A percentile compares a stretch with the other conserved stretches of the same genome.
phyloP scores from a whole-genome alignment of 2,888 invertebrate genomes.

The Vanessa cardui region DNA sequence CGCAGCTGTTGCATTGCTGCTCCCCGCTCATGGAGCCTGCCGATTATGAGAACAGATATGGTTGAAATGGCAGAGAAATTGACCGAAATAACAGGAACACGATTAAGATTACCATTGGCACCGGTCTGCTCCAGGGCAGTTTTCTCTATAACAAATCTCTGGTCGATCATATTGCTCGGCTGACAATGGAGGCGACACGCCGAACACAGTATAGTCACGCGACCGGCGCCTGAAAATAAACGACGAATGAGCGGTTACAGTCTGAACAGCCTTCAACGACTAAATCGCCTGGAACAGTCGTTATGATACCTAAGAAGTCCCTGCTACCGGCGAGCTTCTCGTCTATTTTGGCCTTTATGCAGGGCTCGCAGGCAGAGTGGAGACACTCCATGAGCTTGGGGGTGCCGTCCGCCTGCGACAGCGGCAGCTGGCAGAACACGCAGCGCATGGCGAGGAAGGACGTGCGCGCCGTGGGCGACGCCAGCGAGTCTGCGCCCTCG shows the following conservation, averaged over 20 bases:
- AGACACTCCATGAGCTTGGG: conserved; percentile 94
- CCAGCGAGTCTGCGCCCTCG: conserved; percentile 68
- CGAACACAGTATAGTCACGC: conserved; percentile 84
- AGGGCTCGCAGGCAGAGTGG: conserved; percentile 91
- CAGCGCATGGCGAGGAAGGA: conserved; percentile 73
- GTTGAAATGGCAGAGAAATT: too few species aligned
- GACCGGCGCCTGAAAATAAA: conserved; percentile 60
- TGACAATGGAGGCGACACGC: conserved; percentile 89
- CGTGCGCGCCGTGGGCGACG: conserved; percentile 60
- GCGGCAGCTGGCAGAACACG: conserved; percentile 73
- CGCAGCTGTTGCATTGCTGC: conserved; percentile 91
- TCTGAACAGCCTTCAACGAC: neutral
- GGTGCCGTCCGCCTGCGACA: conserved; percentile 68
- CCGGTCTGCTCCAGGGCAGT: conserved; percentile 74
- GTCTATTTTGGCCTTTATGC: conserved; percentile 86
- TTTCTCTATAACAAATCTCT: conserved; percentile 90
- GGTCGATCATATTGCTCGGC: conserved; percentile 89
- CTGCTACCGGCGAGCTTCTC: conserved; percentile 65
- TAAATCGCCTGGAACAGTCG: neutral
- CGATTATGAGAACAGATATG: conserved; percentile 29
- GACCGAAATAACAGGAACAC: neutral
- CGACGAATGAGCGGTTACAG: neutral
- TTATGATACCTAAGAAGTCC: conserved; percentile 65
- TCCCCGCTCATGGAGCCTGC: conserved; percentile 66
- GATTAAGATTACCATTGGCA: conserved; percentile 47